Conservation (phyloP, 1,140 invertebrate species). For the Globodera ellingtonae region DNA sequence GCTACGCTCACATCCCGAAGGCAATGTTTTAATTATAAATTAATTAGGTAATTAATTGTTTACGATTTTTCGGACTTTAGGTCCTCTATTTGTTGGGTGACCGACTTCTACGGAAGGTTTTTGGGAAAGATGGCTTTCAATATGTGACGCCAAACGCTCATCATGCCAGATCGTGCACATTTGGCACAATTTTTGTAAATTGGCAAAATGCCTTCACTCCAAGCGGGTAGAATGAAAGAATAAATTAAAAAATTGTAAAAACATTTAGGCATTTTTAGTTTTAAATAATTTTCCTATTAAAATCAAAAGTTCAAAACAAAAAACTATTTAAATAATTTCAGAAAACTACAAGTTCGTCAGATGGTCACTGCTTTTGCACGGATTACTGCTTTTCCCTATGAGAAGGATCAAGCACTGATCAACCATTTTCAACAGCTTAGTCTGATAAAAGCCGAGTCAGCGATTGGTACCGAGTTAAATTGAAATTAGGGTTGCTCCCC, state of each 20-base stretch:
- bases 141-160: constrained; percentile 28
- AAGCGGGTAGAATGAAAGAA: constrained; percentile 36
- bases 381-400: constrained; percentile 49
- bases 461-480: constrained; percentile 31
- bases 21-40: background rate
- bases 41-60: background rate
- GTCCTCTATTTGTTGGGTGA: constrained; percentile 39
- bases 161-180: constrained; percentile 50
- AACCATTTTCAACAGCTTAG: constrained; percentile 38
- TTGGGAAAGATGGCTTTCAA: constrained; percentile 42
- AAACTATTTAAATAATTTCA: constrained; percentile 31
- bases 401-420: constrained; percentile 46
- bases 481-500: too few species aligned
- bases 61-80: constrained; percentile 11
- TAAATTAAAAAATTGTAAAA: too few species aligned
- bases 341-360: constrained; percentile 47
- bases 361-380: constrained; percentile 45
- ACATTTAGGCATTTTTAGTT: too few species aligned
- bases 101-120: constrained; percentile 42
- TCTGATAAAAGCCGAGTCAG: constrained; percentile 35
- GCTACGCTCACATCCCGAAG: constrained; percentile 47
- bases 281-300: too few species aligned
- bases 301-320: too few species aligned
- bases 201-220: constrained; percentile 52
- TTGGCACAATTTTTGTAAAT: constrained; percentile 44